phyloP scores from a whole-genome alignment of 2,888 invertebrate species.

The Synergus umbraculus region DNA sequence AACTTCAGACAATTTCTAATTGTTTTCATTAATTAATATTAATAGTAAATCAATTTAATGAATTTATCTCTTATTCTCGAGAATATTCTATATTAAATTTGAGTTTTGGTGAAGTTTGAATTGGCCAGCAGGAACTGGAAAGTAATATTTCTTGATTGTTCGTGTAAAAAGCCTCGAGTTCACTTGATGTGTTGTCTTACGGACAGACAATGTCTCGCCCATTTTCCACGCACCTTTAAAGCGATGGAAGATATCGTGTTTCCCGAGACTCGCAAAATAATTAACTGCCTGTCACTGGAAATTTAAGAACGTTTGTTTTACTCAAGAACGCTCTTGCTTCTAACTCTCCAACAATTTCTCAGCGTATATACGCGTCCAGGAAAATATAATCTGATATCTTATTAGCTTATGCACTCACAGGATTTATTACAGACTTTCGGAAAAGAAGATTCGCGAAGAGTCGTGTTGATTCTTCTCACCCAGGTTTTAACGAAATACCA shows the following conservation, averaged over 20 bases:
- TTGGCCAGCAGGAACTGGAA: background rate
- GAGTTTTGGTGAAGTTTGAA: background rate
- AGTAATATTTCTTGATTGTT: constrained; percentile 18
- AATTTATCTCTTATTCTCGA: background rate
- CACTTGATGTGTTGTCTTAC: constrained; percentile 22
- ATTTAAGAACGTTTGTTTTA: constrained; percentile 73
- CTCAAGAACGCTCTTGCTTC: constrained; percentile 60
- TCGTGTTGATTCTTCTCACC: constrained; percentile 41
- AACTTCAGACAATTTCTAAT: too few relatives aligned
- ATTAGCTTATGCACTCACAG: constrained; percentile 62
- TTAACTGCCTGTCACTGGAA: constrained; percentile 69
- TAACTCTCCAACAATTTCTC: constrained; percentile 53
- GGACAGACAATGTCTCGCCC: constrained; percentile 11
- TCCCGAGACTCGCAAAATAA: constrained; percentile 68
- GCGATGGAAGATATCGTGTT: constrained; percentile 58
- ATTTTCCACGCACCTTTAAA: constrained; percentile 43
- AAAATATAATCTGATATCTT: constrained; percentile 62
- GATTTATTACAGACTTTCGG: constrained; percentile 59
- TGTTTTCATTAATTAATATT: too few relatives aligned
- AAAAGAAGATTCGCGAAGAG: constrained; percentile 15
- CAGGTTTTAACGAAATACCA: constrained; percentile 40
- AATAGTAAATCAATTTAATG: background rate
- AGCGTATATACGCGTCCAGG: constrained; percentile 47
- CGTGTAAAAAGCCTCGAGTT: constrained; percentile 11
- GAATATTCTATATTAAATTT: background rate